These are phyloP conservation scores for Chymomyza caudatula DNA, from an alignment of 2,888 invertebrate genomes.

Conservation along the genomic window DNA sequence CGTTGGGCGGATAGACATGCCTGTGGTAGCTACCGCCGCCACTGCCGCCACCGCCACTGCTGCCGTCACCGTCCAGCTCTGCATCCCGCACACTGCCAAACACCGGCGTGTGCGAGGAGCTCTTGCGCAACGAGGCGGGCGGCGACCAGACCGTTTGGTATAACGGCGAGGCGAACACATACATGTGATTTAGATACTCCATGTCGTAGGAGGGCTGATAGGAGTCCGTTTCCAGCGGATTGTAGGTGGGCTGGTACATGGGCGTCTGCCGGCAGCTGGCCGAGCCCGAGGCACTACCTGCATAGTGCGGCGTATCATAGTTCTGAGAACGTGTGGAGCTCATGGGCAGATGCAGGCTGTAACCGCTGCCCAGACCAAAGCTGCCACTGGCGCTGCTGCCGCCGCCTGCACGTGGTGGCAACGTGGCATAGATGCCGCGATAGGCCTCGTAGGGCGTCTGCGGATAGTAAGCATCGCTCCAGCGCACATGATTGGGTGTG, in stretches of 20 bases:
- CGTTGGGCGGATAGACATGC: constrained; percentile 78
- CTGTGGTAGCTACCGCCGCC: constrained; percentile 69
- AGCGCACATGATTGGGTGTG: constrained; percentile 81
- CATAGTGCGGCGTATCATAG: constrained; percentile 75
- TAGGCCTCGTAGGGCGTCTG: constrained; percentile 82
- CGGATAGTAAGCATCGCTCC: constrained; percentile 83
- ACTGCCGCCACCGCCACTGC: constrained; percentile 57
- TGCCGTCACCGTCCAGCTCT: constrained; percentile 74
- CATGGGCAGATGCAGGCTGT: constrained; percentile 52
- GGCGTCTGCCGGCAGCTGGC: constrained; percentile 79
- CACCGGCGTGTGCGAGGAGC: constrained; percentile 77
- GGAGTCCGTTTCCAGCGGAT: constrained; percentile 78
- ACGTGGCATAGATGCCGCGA: constrained; percentile 79
- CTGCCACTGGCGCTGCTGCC: constrained; percentile 59
- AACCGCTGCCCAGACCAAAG: constrained; percentile 40
- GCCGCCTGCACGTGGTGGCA: constrained; percentile 76
- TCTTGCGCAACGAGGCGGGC: constrained; percentile 76
- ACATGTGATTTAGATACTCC: constrained; percentile 77
- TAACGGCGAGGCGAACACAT: constrained; percentile 77
- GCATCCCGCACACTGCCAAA: constrained; percentile 77
- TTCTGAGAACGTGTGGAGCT: constrained; percentile 74
- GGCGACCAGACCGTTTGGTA: constrained; percentile 78
- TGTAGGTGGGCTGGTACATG: constrained; percentile 78
- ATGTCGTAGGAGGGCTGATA: constrained; percentile 78
- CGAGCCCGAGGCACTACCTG: constrained; percentile 70